These are phyloP conservation scores for Vanacampus margaritifer DNA, from an alignment of 2,113 vertebrate genomes.

Conservation along the genomic window DNA sequence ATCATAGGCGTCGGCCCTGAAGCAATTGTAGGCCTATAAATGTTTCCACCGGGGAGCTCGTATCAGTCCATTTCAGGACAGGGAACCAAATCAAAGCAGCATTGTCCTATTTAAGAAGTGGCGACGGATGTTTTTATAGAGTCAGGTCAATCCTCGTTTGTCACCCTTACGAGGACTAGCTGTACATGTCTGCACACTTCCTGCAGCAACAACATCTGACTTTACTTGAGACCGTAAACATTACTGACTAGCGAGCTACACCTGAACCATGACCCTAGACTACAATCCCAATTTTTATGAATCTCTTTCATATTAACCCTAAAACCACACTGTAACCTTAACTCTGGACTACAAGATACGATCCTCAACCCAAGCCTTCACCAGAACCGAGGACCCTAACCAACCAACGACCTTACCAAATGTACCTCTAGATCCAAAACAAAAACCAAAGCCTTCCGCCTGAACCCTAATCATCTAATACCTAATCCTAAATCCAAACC, in stretches of 20 bases:
- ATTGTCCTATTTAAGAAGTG: neutral
- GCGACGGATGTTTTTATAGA: neutral
- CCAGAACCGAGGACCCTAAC: too few relatives aligned
- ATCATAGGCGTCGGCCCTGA: constrained; percentile 41
- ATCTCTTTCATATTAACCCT: too few relatives aligned
- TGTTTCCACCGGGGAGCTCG: constrained; percentile 42
- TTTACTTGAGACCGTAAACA: neutral
- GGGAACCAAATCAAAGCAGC: neutral
- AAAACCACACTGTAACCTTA: too few relatives aligned
- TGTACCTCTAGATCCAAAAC: too few relatives aligned
- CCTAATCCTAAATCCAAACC: too few relatives aligned
- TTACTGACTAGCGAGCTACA: neutral
- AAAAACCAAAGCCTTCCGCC: too few relatives aligned
- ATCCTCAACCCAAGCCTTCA: too few relatives aligned
- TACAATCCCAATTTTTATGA: too few relatives aligned
- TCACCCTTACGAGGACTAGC: neutral
- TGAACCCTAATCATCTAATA: too few relatives aligned
- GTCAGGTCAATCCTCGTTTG: neutral
- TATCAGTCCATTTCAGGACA: constrained; percentile 19
- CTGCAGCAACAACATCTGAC: neutral
- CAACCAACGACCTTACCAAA: too few relatives aligned
- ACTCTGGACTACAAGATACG: too few relatives aligned
- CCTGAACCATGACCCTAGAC: neutral
- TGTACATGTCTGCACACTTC: neutral
- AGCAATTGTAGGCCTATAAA: constrained; percentile 53